phyloP scores from a whole-genome alignment of 2,113 vertebrate genomes.

The Oryzias melastigma region DNA sequence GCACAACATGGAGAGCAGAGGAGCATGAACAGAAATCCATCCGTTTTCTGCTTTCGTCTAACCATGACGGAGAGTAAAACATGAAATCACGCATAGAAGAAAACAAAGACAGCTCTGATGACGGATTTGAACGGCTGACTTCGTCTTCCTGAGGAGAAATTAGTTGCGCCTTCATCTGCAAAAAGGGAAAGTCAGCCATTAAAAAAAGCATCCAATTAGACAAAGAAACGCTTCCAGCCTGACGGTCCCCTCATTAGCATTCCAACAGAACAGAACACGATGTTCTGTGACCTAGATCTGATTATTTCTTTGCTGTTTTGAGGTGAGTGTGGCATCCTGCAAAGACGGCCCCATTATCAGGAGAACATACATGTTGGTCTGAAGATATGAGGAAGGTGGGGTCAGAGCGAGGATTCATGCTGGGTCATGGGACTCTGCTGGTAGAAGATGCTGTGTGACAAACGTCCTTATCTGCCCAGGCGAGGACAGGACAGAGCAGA shows the following conservation, averaged over 20 bases:
- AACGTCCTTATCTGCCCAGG: too few species aligned
- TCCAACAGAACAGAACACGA: conserved; percentile 20
- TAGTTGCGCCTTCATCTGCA: neutral
- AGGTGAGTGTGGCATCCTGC: neutral
- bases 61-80: conserved; percentile 15
- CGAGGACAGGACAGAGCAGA: too few species aligned
- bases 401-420: conserved; percentile 1
- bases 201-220: conserved; percentile 16
- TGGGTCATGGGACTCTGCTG: too few species aligned
- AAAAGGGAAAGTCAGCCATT: neutral
- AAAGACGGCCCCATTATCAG: conserved; percentile 29
- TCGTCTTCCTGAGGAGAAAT: conserved; percentile 11
- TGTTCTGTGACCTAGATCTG: conserved; percentile 52
- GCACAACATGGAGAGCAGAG: conserved; percentile 8
- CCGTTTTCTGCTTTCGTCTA: conserved; percentile 10
- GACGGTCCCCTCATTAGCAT: conserved; percentile 42
- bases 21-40: conserved; percentile 35
- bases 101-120: neutral
- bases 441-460: too few species aligned
- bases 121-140: conserved; percentile 22
- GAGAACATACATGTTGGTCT: conserved; percentile 5
- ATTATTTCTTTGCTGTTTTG: conserved; percentile 4
- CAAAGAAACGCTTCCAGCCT: conserved; percentile 18
- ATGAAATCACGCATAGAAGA: neutral
- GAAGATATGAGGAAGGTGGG: conserved; percentile 18